Base-by-base conservation (phyloP, 1,140 invertebrate species). In the Potamilus streckersoni region DNA sequence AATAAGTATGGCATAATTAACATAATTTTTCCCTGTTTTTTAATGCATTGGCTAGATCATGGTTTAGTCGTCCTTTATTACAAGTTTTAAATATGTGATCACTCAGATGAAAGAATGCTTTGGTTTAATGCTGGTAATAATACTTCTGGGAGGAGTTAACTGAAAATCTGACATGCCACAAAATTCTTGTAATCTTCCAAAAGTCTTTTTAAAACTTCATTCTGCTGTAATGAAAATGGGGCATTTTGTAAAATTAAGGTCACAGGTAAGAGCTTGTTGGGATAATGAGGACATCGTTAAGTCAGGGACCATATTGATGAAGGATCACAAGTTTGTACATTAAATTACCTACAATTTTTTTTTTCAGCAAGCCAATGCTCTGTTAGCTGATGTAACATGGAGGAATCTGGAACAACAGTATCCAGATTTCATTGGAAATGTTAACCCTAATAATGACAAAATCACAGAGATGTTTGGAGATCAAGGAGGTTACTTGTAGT, bases 401-500 rank as follows among this genome's bases (percentile, higher is more conserved):
- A 63, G 71, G 62, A 56, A 76, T 31, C 38, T 76, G 23, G 20
- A 49, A 20, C 68, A 71, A 19, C n/a, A 61, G 58, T 71, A 31
- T 55, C 74, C 74, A 61, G 64, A 76, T 56, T 27, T 49, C 20
- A 19, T 76, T 17, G 74, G 74, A 12, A 71, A 71, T 20, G 69
- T 58, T 19, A 76, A 76, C 57, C 74, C 74, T 12, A 59, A 58
- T 58, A 76, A 76, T 66, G 56, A 66, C 2, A 49, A 76, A 58
- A 76, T 76, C 49, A 61, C 16, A 27, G 11, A 20, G 13, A 66
- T 76, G 15, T 76, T 76, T 61, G 74, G 74, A 14, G 58, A 76
- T n/a, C 74, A 76, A 57, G 74, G 74, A 1, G 74, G 74, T 13
- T 76, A 76, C 57, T 65, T 69, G 71, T 76, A 64, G 59, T 23